Evolutionary conservation across 1,140 invertebrate species (phyloP), one percentile per base, ranked within the genome.

Genomic region (Phocides pigmalion): DNA sequence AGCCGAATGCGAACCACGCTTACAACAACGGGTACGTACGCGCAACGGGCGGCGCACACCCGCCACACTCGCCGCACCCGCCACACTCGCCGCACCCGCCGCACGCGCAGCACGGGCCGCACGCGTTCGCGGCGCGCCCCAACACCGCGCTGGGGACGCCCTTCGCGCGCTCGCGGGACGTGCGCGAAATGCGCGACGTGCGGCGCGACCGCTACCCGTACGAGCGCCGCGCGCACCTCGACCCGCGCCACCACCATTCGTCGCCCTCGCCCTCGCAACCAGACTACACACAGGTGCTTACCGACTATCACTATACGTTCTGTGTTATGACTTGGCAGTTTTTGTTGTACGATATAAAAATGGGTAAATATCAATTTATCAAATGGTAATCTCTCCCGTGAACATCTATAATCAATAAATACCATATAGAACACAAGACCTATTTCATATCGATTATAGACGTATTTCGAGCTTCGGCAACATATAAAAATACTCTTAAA

Each of bases 201-300:
- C 79, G 69, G 42, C 86, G 82, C 50, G 70, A 70, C 53, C 84
- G 66, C 39, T 84, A 83, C 54, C 22, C 66, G 16, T 74, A 72
- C 35, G 79, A 76, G 51, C 76, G 73, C 9, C 76, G 77, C 70
- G 68, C 70, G 25, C 73, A 70, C 44, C 68, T 59, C 56, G 72
- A 77, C 32, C 64, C 62, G 50, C 72, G 72, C 39, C 71, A 71
- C 22, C 73, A 75, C 50, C 68, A 70, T 70, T 39, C 49, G 62
- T 17, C 82, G 42, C 93, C 94, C 70, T 94, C 94, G 68, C 37
- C 50, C 62, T 20, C 82, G 41, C 93, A 94, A 70, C 94, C 94
- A 0, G 94, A 95, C 72, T 95, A 95, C 71, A 95, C 94, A 0
- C 94, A 90, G 79, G 87, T 90, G 66, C 19, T 14, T 56, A 39